Evolutionary conservation across 1,140 invertebrate genomes (phyloP), one percentile per base, ranked within the genome.

Genomic region (Papilio polytes): DNA sequence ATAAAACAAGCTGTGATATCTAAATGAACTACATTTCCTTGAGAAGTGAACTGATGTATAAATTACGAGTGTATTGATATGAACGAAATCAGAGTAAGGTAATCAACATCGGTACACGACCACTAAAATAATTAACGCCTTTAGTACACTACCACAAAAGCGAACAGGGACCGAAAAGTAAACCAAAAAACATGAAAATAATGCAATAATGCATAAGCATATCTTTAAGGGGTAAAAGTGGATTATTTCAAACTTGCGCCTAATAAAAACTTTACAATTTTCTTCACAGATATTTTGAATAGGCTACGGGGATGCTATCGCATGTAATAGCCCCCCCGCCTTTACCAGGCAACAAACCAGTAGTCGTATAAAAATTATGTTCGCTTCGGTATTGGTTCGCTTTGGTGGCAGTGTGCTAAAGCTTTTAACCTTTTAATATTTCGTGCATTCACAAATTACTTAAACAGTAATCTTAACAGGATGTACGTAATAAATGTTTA

Each of bases 401-500:
- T 56, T 56, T 56, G 6, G 53, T 15, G 7, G 9, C 8, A 56
- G 53, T 56, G 53, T 56, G 7, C 18, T 56, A 53, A 15, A 15
- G 6, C 3, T 13, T 7, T 78, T 46, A 63, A 46, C 7, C 56
- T 41, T 18, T 46, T 4, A 56, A 59, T 70, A 63, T 78, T 78
- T 78, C 53, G 77, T 78, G 18, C 41, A 78, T 46, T 56, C 22
- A 31, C 18, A 53, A 56, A 53, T 51, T 26, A 59, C 46, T 78
- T 63, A 44, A 78, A 78, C 36, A 78, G 74, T 78, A 44, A 31
- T 22, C 4, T 46, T 46, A 78, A 80, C 77, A 82, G 81, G 81
- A 76, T 78, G 78, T 63, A 22, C 15, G 76, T 73, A 80, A 80
- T 72, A 66, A 84, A 82, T 20, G 36, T n/a, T 74, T 44, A 63